Evolutionary conservation across 2,797 vertebrate species (phyloP).

Genomic region (Chiroxiphia lanceolata): DNA sequence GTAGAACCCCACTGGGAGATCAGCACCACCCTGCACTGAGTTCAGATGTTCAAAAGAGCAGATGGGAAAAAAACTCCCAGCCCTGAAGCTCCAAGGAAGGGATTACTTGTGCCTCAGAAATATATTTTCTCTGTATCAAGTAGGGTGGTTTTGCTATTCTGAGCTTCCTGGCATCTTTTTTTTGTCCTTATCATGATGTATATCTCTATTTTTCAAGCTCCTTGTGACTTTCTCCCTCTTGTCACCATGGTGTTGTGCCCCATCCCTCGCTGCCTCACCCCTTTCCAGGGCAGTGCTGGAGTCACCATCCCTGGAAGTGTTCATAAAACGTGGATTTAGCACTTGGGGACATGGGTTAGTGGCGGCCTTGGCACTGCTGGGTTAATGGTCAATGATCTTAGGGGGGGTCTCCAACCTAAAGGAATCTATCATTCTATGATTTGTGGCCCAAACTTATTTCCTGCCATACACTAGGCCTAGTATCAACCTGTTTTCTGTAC

Average conservation of each 20-base stretch:
- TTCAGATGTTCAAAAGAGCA: not conserved
- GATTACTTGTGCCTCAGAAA: not conserved
- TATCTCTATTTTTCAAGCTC: not conserved
- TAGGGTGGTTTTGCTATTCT: not conserved
- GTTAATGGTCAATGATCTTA: not conserved
- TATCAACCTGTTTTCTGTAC: not conserved
- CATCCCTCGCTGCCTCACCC: not conserved
- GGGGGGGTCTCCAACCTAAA: not conserved
- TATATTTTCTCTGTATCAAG: not conserved
- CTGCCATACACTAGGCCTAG: accelerated
- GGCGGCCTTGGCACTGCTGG: not conserved
- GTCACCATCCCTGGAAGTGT: not conserved
- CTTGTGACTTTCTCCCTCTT: not conserved
- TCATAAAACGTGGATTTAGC: not conserved
- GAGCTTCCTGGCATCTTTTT: not conserved
- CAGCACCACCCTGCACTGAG: accelerated
- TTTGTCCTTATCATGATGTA: not conserved
- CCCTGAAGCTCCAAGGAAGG: not conserved
- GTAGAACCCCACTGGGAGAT: not conserved
- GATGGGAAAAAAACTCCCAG: not conserved
- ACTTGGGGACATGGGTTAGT: not conserved
- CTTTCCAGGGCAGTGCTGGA: not conserved
- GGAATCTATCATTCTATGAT: not conserved
- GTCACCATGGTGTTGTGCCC: not conserved
- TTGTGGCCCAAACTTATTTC: not conserved